Conservation (phyloP, 1,140 invertebrate species). For the Telenomus remus region DNA sequence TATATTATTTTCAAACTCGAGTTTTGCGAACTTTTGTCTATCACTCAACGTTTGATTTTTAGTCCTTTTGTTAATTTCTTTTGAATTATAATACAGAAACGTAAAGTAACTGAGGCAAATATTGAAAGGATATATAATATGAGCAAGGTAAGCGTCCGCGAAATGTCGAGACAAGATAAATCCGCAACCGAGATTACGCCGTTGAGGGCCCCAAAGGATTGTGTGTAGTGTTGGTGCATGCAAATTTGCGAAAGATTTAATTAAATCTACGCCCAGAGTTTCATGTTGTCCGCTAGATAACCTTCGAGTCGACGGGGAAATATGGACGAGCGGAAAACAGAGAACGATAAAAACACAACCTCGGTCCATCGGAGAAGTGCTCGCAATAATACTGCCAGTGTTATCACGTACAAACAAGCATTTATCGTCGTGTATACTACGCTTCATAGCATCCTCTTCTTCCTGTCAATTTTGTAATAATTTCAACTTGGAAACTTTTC, state of each 20-base stretch:
- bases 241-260: conserved; percentile 75
- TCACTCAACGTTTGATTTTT: no score
- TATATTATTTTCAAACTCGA: no score
- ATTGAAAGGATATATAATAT: no score
- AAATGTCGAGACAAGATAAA: no score
- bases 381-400: conserved; percentile 20
- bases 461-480: no score
- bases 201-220: conserved; percentile 65
- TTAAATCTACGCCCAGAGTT: conserved; percentile 67
- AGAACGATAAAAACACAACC: conserved; percentile 57
- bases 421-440: no score
- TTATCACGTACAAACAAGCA: conserved; percentile 46
- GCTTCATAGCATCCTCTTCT: no score
- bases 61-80: not conserved
- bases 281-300: conserved; percentile 52
- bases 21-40: no score
- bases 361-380: conserved; percentile 46
- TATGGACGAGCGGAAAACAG: conserved; percentile 43
- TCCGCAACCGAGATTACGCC: conserved; percentile 67
- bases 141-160: no score
- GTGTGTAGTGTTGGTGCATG: conserved; percentile 63
- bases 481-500: no score
- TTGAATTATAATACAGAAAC: conserved; percentile 6
- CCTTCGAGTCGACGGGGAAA: conserved; percentile 36
- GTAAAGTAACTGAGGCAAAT: no score